Evolutionary conservation across 2,113 vertebrate genomes (phyloP), one percentile per base, ranked within the genome.

Genomic region (Aegithalos caudatus): DNA sequence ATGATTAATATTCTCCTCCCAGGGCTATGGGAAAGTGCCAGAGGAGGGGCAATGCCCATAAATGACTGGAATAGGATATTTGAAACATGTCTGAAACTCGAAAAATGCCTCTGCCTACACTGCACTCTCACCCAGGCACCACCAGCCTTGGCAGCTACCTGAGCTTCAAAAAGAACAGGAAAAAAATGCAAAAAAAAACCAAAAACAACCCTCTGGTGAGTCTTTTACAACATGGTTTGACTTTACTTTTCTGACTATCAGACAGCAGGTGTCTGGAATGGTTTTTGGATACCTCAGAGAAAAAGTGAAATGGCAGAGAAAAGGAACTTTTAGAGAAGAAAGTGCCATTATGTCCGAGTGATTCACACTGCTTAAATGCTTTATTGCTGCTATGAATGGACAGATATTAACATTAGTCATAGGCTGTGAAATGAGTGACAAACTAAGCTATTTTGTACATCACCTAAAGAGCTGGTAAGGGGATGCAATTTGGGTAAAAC

Each of bases 321-420:
- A 61, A 85, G 21, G 25, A 91, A 77, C 16, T 85, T 82, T 16
- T 50, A 21, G 35, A 72, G 74, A 69, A 78, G 44, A 24, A 83
- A 76, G 35, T 42, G 44, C 66, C 67, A 31, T 66, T 77, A 80
- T 40, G 76, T 66, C 54, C 71, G 33, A 50, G 66, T 62, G 67
- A 51, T 67, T 88, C 67, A 66, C 47, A 80, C 81, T 50, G 27
- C 74, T 88, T 66, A 88, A 83, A 86, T 40, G 67, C 74, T 77
- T 85, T 91, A 91, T 70, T 90, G 79, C 74, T 70, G 12, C 72
- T 78, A 33, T 81, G 86, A 95, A 94, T 60, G 88, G 82, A 44
- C 72, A 94, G 96, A 33, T 78, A 81, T 86, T 29, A 90, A 14
- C 58, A 60, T 51, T 90, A 81, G 78, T 86, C 71, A 47, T 0